Percentiles rank a stretch among this genome's conserved stretches.
phyloP scores from a whole-genome alignment of 2,888 invertebrate species.

The Malacosoma neustria region DNA sequence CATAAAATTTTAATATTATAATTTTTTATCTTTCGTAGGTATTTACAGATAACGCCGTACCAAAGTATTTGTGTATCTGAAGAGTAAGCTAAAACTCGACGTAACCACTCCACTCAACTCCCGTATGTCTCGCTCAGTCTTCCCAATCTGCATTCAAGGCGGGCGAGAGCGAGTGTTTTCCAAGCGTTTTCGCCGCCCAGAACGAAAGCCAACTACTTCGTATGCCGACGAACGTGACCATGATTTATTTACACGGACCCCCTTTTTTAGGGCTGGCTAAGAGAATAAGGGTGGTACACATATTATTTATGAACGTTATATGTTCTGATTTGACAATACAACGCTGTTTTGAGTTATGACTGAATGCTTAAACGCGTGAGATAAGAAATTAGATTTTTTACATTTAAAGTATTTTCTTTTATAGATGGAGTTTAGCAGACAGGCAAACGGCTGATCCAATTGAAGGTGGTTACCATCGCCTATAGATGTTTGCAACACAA shows the following conservation, averaged over 20 bases:
- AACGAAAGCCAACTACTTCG: constrained; percentile 31
- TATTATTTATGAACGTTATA: neutral
- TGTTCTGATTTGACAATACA: neutral
- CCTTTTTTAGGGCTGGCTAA: neutral
- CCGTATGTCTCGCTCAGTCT: constrained; percentile 20
- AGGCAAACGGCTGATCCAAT: neutral
- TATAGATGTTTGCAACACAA: neutral
- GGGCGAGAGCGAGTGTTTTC: constrained; percentile 52
- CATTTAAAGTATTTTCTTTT: no score
- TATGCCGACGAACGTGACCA: constrained; percentile 34
- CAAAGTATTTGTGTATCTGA: no score
- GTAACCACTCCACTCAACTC: constrained; percentile 3
- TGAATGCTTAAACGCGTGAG: neutral
- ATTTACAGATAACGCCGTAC: no score
- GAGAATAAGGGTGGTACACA: neutral
- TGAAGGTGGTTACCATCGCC: neutral
- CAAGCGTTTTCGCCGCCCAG: constrained; percentile 43
- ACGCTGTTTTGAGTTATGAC: neutral
- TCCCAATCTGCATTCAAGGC: constrained; percentile 42
- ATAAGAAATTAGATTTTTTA: no score
- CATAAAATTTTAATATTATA: no score
- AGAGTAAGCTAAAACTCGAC: no score
- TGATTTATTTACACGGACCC: constrained; percentile 41
- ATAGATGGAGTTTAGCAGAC: neutral
- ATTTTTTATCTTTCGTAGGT: no score